A percentile compares a stretch with the other conserved stretches of the same genome.
These are phyloP conservation scores for Sarotherodon lohbergeri DNA, from an alignment of 2,113 vertebrate species.

Conservation along the genomic window DNA sequence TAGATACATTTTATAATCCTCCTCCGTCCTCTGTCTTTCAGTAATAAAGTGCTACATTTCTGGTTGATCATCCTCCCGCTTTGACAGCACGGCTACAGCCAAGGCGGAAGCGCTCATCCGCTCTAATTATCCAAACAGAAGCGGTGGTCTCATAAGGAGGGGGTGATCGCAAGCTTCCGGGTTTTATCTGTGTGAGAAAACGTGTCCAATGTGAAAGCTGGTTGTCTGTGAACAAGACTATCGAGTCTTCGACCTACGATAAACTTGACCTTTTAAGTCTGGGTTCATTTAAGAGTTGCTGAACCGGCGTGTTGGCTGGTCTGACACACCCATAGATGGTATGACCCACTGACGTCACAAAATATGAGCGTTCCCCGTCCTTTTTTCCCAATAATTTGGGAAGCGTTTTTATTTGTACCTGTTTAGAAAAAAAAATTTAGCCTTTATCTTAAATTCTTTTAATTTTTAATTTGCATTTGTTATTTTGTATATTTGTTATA, in stretches of 20 bases:
- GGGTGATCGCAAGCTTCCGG: background rate
- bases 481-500: background rate
- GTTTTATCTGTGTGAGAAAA: background rate
- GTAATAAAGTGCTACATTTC: conserved; percentile 49
- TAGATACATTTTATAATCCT: conserved; percentile 71
- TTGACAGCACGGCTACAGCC: conserved; percentile 14
- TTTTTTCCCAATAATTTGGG: background rate
- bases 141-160: background rate
- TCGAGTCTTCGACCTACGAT: accelerated
- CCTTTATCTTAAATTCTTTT: background rate
- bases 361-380: background rate
- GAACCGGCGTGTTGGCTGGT: background rate
- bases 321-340: conserved; percentile 37
- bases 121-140: background rate
- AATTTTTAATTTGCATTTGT: background rate
- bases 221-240: accelerated
- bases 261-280: background rate
- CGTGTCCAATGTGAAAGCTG: accelerated
- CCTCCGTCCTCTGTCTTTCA: conserved; percentile 30
- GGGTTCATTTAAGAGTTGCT: background rate
- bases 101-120: conserved; percentile 47
- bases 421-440: background rate
- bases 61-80: conserved; percentile 65
- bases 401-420: background rate
- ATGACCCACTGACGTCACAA: conserved; percentile 12